These are phyloP conservation scores for Peromyscus aztecus DNA, from an alignment of 2,797 vertebrate species.

Conservation along the genomic window DNA sequence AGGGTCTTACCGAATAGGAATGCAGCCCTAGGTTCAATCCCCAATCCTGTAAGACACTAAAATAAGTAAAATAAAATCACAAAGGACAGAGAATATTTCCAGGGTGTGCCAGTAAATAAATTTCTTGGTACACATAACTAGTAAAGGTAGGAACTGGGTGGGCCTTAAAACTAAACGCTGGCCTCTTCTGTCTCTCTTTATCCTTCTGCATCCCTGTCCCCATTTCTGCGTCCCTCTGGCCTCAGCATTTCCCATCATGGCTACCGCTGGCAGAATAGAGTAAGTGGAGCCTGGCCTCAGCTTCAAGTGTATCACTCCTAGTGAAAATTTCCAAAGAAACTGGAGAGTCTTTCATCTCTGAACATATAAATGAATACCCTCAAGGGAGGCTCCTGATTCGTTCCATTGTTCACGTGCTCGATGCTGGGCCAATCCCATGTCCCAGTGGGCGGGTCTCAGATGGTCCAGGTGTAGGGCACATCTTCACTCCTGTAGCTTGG, in stretches of 20 bases:
- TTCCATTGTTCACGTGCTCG: neutral
- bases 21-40: neutral
- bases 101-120: neutral
- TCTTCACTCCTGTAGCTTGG: too few relatives aligned
- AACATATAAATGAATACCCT: neutral
- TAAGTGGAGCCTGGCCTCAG: neutral
- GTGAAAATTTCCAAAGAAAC: neutral
- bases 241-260: neutral
- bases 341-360: neutral
- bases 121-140: neutral
- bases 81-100: constrained; percentile 5
- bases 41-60: neutral
- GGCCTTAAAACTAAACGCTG: neutral
- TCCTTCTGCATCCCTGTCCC: neutral
- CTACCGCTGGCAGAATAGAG: neutral
- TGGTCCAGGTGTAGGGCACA: too few relatives aligned
- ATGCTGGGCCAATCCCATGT: neutral
- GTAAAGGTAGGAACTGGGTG: neutral
- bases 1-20: neutral
- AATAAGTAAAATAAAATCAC: neutral
- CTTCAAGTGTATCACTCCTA: neutral
- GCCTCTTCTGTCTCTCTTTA: neutral
- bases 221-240: neutral
- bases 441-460: neutral
- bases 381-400: neutral